Percentiles rank a stretch among this genome's conserved stretches.
Evolutionary conservation across 2,113 vertebrate genomes (phyloP).

Genomic region (Coracopsis vasa): DNA sequence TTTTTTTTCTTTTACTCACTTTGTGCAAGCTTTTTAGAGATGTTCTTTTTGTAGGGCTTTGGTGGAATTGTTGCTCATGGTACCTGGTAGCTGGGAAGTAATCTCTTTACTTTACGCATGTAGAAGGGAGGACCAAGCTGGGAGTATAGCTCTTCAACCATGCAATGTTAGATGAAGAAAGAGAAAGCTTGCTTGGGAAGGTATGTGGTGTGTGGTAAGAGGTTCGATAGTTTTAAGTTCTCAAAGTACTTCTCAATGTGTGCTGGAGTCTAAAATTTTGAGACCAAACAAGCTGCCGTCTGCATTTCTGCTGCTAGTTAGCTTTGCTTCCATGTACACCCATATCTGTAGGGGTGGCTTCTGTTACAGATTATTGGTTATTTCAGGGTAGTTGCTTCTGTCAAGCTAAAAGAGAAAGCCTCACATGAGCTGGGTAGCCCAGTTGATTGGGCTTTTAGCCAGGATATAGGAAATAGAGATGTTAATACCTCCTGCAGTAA

Average conservation of each 20-base stretch:
- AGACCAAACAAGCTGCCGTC: not conserved
- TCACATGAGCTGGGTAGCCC: not conserved
- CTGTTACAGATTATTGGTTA: not conserved
- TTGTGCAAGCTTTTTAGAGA: not conserved
- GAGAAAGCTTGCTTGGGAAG: not conserved
- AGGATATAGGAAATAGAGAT: not conserved
- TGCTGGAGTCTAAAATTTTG: not conserved
- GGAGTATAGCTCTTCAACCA: not conserved
- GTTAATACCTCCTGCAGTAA: not conserved
- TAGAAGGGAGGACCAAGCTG: not conserved
- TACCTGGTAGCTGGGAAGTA: not conserved
- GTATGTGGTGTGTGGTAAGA: not conserved
- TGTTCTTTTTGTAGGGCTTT: not conserved
- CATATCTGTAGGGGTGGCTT: not conserved
- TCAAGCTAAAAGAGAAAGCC: not conserved
- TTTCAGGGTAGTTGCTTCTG: not conserved
- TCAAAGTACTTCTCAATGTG: not conserved
- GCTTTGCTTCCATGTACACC: not conserved
- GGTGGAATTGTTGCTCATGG: not conserved
- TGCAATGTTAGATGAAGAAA: not conserved
- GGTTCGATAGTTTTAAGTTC: not conserved
- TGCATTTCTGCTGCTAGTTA: not conserved
- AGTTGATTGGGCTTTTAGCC: not conserved
- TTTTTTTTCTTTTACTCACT: not conserved
- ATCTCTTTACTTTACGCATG: rapidly evolving